A percentile compares a stretch with the other conserved stretches of the same genome.
Evolutionary conservation across 2,888 invertebrate species (phyloP).

Genomic region (Syritta pipiens): DNA sequence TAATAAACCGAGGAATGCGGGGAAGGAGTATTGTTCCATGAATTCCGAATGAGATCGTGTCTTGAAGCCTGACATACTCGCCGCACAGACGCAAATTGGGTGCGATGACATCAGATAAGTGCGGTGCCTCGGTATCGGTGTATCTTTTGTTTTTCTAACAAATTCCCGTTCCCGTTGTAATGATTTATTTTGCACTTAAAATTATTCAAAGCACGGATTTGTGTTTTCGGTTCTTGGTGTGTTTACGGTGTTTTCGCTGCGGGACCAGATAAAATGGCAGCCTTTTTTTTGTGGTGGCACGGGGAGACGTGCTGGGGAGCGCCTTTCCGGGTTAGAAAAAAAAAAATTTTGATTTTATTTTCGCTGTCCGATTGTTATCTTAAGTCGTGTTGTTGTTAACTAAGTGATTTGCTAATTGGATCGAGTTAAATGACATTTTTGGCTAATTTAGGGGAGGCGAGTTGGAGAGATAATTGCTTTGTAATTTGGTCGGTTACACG

Average conservation of each 20-base stretch:
- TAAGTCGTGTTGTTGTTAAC: slow-evolving; percentile 2
- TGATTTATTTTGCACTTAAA: slow-evolving; percentile 42
- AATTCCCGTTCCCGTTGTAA: slow-evolving; percentile 43
- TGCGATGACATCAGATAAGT: slow-evolving; percentile 36
- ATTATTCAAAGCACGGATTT: slow-evolving; percentile 54
- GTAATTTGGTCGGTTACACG: no score
- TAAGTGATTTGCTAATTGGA: slow-evolving; percentile 28
- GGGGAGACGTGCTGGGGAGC: slow-evolving; percentile 13
- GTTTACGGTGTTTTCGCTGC: no score
- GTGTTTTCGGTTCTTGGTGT: not conserved
- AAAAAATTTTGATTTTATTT: not conserved
- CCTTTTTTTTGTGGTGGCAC: not conserved
- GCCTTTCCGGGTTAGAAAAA: slow-evolving; percentile 8
- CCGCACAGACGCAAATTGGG: slow-evolving; percentile 1
- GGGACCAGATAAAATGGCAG: not conserved
- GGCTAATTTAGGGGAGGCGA: not conserved
- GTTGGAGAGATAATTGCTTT: no score
- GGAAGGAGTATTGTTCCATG: not conserved
- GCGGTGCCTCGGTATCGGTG: not conserved
- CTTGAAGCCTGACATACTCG: not conserved
- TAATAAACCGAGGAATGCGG: no score
- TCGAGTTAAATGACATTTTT: not conserved
- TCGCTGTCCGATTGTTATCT: slow-evolving; percentile 9
- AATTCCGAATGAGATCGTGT: slow-evolving; percentile 1
- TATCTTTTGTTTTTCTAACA: not conserved